Conservation (phyloP, 2,888 invertebrate species). For the Drosophila mimica region DNA sequence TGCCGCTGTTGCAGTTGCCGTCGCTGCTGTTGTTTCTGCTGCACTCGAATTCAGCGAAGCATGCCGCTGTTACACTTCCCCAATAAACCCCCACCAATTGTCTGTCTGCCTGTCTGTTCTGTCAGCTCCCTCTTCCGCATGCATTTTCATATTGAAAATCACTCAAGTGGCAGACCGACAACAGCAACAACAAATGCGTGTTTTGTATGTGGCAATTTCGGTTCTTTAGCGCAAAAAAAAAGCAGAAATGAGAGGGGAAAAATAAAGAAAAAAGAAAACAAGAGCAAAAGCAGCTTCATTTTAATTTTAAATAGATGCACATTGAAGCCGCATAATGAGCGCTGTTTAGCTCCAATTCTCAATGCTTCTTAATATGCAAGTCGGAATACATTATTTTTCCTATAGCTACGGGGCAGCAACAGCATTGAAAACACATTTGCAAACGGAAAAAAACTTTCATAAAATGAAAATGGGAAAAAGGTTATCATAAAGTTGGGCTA, state of each 20-base stretch:
- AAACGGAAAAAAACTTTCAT: background rate
- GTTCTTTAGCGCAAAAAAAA: slow-evolving; percentile 53
- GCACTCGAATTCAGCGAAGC: slow-evolving; percentile 11
- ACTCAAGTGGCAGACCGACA: slow-evolving; percentile 74
- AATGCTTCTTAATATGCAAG: slow-evolving; percentile 69
- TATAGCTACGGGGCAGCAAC: slow-evolving; percentile 27
- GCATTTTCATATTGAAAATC: slow-evolving; percentile 79
- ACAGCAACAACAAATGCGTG: slow-evolving; percentile 38
- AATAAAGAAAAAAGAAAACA: slow-evolving; percentile 25
- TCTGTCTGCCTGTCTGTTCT: slow-evolving; percentile 31
- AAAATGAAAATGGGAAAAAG: background rate
- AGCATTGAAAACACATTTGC: background rate
- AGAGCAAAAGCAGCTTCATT: slow-evolving; percentile 49
- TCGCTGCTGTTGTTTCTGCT: background rate
- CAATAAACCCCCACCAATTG: slow-evolving; percentile 23
- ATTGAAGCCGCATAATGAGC: slow-evolving; percentile 63
- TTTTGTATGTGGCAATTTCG: slow-evolving; percentile 57
- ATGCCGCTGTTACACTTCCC: slow-evolving; percentile 43
- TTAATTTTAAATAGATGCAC: slow-evolving; percentile 67
- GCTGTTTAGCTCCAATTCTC: slow-evolving; percentile 60
- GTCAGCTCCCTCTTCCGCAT: slow-evolving; percentile 61
- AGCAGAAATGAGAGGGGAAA: background rate
- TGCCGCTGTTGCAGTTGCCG: slow-evolving; percentile 20
- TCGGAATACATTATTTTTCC: slow-evolving; percentile 44
- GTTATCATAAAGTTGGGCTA: background rate